These are phyloP conservation scores for Gila orcuttii DNA, from an alignment of 2,113 vertebrate species.

Conservation along the genomic window DNA sequence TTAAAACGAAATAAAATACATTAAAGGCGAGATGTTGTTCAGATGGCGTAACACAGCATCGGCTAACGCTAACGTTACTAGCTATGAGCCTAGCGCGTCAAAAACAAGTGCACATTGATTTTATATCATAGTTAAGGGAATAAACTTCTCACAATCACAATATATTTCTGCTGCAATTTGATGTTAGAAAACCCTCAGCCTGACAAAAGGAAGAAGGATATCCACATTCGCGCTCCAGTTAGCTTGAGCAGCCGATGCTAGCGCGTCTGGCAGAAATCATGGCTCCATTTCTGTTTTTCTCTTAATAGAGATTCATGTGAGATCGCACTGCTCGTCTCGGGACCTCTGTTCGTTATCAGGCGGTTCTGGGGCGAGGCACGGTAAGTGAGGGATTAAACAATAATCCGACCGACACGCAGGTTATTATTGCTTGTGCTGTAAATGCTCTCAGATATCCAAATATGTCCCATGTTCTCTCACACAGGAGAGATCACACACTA, in stretches of 20 bases:
- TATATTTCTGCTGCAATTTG: neutral
- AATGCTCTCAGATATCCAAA: slow-evolving; percentile 14
- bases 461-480: slow-evolving; percentile 19
- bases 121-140: neutral
- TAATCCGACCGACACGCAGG: neutral
- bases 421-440: slow-evolving; percentile 27
- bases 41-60: neutral
- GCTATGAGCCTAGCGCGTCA: slow-evolving; percentile 2
- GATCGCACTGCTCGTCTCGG: neutral
- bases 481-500: slow-evolving; percentile 21
- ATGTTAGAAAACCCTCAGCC: neutral
- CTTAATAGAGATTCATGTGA: slow-evolving; percentile 7
- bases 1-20: neutral
- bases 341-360: neutral
- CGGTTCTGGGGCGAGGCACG: neutral
- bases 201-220: neutral
- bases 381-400: neutral
- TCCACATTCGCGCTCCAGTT: neutral
- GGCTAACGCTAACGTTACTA: slow-evolving; percentile 19
- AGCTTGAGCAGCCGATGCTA: slow-evolving; percentile 24
- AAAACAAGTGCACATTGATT: neutral
- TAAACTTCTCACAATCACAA: neutral
- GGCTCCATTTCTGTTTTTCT: slow-evolving; percentile 35
- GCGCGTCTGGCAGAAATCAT: slow-evolving; percentile 9
- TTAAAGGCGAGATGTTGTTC: neutral